These are phyloP conservation scores for Collichthys lucidus DNA, from an alignment of 2,113 vertebrate genomes.

Conservation along the genomic window DNA sequence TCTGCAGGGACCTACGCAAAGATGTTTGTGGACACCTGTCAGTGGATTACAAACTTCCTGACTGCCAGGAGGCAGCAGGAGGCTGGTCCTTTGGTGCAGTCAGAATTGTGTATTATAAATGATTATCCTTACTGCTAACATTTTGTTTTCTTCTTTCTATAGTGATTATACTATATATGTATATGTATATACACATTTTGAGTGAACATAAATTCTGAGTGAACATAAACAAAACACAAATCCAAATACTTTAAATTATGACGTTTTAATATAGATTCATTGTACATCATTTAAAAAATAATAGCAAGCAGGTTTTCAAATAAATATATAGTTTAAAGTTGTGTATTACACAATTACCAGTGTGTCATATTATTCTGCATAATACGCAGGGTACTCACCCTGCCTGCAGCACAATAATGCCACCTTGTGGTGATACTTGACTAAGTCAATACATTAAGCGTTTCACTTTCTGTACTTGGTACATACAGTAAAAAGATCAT, in stretches of 20 bases:
- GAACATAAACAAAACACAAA: conserved; percentile 12
- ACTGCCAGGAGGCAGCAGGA: too few relatives aligned
- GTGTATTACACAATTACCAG: conserved; percentile 16
- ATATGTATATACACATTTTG: too few relatives aligned
- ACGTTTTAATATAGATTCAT: conserved; percentile 30
- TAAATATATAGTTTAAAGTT: conserved; percentile 25
- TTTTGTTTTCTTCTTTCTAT: too few relatives aligned
- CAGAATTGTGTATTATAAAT: too few relatives aligned
- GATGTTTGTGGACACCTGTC: too few relatives aligned
- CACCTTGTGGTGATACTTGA: conserved; percentile 46
- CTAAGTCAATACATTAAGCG: conserved; percentile 47
- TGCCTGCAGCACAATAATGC: conserved; percentile 7
- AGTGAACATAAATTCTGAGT: not conserved
- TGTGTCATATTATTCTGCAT: not conserved
- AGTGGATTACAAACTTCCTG: too few relatives aligned
- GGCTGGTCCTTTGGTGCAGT: too few relatives aligned
- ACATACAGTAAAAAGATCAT: conserved; percentile 69
- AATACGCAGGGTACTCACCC: conserved; percentile 19
- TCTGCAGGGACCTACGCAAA: too few relatives aligned
- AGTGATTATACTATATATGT: too few relatives aligned
- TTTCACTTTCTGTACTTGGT: conserved; percentile 67
- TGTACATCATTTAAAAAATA: conserved; percentile 12
- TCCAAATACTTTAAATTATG: not conserved
- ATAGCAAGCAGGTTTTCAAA: conserved; percentile 6
- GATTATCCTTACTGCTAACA: too few relatives aligned